phyloP scores from a whole-genome alignment of 2,888 invertebrate species.

The Caenorhabditis uteleia region DNA sequence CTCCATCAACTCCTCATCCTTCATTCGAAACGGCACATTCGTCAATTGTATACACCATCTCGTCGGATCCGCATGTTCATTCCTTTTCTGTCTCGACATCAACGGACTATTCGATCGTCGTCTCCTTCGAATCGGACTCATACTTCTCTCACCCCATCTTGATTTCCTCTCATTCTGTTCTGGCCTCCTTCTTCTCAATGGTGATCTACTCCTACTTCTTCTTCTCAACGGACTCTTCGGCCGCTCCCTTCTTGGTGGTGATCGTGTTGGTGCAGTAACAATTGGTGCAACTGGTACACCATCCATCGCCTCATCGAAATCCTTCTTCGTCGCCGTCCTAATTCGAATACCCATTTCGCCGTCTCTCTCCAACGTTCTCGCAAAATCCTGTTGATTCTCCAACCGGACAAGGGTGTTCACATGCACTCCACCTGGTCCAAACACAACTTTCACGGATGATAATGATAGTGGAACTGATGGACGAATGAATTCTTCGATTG shows the following conservation, averaged over 20 bases:
- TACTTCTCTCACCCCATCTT: too few relatives aligned
- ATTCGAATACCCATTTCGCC: constrained; percentile 59
- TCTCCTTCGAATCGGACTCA: constrained; percentile 1
- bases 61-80: constrained; percentile 40
- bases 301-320: constrained; percentile 51
- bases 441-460: constrained; percentile 53
- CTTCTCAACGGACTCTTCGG: constrained; percentile 10
- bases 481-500: constrained; percentile 51
- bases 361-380: constrained; percentile 43
- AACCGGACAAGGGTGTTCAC: constrained; percentile 53
- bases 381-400: constrained; percentile 46
- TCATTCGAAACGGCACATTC: constrained; percentile 59
- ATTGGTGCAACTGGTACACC: constrained; percentile 74
- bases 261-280: constrained; percentile 73
- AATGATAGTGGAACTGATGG: constrained; percentile 52
- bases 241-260: constrained; percentile 3
- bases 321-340: constrained; percentile 35
- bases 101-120: constrained; percentile 18
- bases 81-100: constrained; percentile 10
- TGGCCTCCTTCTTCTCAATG: constrained; percentile 1
- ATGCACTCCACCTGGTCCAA: constrained; percentile 47
- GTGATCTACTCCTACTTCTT: constrained; percentile 15
- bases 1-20: constrained; percentile 52
- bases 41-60: constrained; percentile 54
- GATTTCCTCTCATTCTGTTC: constrained; percentile 1